phyloP scores from a whole-genome alignment of 2,797 vertebrate genomes.

The Chelon labrosus region DNA sequence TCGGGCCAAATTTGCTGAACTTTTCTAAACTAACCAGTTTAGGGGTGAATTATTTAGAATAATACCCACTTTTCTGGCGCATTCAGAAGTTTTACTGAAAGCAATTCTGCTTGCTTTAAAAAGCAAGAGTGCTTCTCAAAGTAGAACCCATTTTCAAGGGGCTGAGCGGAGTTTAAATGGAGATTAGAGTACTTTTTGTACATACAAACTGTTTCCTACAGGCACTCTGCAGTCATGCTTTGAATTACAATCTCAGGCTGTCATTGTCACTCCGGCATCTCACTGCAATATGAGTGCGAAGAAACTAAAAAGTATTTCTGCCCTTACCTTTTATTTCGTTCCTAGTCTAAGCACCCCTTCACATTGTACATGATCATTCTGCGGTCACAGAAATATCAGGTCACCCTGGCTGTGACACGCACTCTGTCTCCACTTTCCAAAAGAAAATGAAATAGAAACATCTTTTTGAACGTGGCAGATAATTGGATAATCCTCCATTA shows the following conservation, averaged over 20 bases:
- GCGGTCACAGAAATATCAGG: conserved; percentile 35
- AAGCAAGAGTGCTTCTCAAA: conserved; percentile 48
- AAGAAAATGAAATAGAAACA: conserved; percentile 21
- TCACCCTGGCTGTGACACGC: conserved; percentile 28
- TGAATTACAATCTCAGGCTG: conserved; percentile 63
- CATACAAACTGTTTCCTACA: conserved; percentile 65
- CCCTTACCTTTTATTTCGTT: conserved; percentile 43
- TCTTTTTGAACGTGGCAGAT: not conserved
- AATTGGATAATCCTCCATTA: conserved; percentile 12
- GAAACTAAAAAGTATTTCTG: conserved; percentile 10
- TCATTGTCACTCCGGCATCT: conserved; percentile 58
- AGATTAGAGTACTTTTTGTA: conserved; percentile 72
- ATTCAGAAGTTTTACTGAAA: conserved; percentile 61
- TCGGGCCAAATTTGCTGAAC: conserved; percentile 46
- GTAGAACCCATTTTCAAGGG: conserved; percentile 51
- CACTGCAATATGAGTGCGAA: conserved; percentile 22
- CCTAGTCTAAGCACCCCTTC: conserved; percentile 27
- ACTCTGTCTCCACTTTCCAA: conserved; percentile 12
- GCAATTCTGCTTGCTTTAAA: conserved; percentile 54
- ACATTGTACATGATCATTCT: conserved; percentile 23
- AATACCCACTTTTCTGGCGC: conserved; percentile 45
- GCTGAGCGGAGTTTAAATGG: conserved; percentile 65
- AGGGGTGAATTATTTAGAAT: conserved; percentile 53
- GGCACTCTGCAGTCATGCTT: conserved; percentile 57
- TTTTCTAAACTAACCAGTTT: conserved; percentile 54